Evolutionary conservation across 1,140 invertebrate species (phyloP).

Genomic region (Orius insidiosus): DNA sequence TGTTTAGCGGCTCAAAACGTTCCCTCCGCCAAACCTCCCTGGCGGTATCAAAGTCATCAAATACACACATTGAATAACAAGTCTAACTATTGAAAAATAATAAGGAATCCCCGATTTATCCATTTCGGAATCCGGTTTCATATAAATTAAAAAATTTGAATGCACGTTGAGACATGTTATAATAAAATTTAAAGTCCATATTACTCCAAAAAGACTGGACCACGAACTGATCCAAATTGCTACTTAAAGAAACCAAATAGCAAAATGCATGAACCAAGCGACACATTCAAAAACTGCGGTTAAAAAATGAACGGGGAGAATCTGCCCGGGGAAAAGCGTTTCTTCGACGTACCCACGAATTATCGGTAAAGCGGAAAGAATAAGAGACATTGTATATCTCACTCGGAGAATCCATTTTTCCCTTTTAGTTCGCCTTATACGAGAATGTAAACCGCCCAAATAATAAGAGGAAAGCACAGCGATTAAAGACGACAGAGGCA

Average conservation of each 20-base stretch:
- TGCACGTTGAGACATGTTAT: constrained; percentile 33
- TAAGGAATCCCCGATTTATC: constrained; percentile 19
- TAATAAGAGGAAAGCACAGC: constrained; percentile 57
- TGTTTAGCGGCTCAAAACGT: constrained; percentile 19
- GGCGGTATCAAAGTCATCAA: constrained; percentile 20
- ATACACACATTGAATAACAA: constrained; percentile 23
- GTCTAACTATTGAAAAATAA: constrained; percentile 32
- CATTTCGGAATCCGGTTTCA: constrained; percentile 27
- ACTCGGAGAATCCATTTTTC: constrained; percentile 40
- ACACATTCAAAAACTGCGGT: constrained; percentile 32
- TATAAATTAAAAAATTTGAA: constrained; percentile 17
- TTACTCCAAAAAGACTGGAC: constrained; percentile 45
- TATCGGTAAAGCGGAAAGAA: constrained; percentile 31
- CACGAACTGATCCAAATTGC: constrained; percentile 33
- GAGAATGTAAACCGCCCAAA: constrained; percentile 41
- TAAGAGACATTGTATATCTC: constrained; percentile 39
- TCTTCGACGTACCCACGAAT: constrained; percentile 14
- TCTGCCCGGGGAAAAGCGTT: constrained; percentile 7
- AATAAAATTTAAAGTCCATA: constrained; percentile 44
- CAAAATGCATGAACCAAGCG: constrained; percentile 60
- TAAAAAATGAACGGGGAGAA: constrained; percentile 15
- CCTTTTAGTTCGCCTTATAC: constrained; percentile 33
- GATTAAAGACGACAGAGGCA: constrained; percentile 49
- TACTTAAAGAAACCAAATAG: constrained; percentile 47
- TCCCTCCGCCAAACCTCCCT: not conserved